Percentiles rank a stretch among this genome's conserved stretches.
These are phyloP conservation scores for Silurus meridionalis DNA, from an alignment of 2,113 vertebrate species.

Conservation along the genomic window DNA sequence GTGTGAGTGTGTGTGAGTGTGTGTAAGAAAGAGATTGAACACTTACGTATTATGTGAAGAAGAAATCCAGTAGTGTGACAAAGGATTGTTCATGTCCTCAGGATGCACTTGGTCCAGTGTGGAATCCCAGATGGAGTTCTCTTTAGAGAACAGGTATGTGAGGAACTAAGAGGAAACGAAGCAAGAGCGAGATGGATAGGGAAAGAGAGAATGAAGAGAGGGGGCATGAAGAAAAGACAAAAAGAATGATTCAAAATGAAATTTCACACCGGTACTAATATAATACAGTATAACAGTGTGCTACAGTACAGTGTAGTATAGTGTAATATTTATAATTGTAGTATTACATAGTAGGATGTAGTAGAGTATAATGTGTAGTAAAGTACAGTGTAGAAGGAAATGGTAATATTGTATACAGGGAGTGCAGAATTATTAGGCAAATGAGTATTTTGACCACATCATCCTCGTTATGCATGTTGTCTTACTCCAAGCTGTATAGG, in stretches of 20 bases:
- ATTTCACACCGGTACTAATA: no score
- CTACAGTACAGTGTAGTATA: no score
- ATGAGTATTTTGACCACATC: no score
- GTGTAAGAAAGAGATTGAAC: neutral
- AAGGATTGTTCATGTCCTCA: constrained; percentile 94
- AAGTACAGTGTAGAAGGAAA: no score
- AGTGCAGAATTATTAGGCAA: no score
- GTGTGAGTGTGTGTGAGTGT: neutral
- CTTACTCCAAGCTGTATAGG: no score
- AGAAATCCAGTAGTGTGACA: constrained; percentile 99
- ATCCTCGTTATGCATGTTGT: no score
- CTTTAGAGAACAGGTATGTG: constrained; percentile 97
- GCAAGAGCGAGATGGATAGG: constrained; percentile 25
- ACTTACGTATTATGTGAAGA: constrained; percentile 99
- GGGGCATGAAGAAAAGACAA: constrained; percentile 19
- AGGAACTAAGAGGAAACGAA: constrained; percentile 77
- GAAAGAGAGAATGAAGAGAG: constrained; percentile 24
- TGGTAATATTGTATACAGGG: no score
- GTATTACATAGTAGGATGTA: no score
- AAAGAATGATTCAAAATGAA: neutral
- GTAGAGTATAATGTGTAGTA: no score
- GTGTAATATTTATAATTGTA: no score
- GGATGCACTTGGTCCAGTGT: constrained; percentile 83
- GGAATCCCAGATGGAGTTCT: constrained; percentile 93
- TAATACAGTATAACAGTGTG: no score